A percentile compares a stretch with the other conserved stretches of the same genome.
phyloP scores from a whole-genome alignment of 2,113 vertebrate species.

The Meles meles region DNA sequence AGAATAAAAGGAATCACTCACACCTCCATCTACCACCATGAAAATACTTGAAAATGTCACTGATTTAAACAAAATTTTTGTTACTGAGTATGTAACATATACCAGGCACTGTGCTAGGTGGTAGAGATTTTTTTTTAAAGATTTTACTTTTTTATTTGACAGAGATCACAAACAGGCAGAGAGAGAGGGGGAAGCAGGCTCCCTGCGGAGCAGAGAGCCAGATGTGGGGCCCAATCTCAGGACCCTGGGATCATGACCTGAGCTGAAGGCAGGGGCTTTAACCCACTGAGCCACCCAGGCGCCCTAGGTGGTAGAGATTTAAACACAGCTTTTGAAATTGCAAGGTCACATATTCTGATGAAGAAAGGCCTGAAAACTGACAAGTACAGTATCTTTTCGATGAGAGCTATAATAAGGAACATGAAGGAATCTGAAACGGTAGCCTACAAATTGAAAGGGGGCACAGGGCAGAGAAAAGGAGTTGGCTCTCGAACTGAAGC shows the following conservation, averaged over 20 bases:
- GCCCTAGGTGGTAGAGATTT: background rate
- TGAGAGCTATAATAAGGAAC: background rate
- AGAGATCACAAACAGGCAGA: no score
- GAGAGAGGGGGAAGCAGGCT: no score
- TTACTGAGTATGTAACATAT: background rate
- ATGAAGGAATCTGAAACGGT: background rate
- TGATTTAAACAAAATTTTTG: background rate
- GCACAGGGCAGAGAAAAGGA: background rate
- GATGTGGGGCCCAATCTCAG: no score
- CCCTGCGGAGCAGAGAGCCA: no score
- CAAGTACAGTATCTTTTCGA: background rate
- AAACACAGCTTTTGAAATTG: background rate
- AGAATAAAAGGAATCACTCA: background rate
- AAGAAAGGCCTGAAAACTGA: background rate
- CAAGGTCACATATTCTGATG: background rate
- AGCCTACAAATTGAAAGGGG: background rate
- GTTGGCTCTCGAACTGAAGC: background rate
- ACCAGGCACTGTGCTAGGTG: background rate
- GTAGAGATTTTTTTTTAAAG: background rate
- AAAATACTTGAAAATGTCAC: conserved; percentile 9
- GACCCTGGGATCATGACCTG: no score
- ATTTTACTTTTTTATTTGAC: no score
- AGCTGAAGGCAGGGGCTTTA: no score
- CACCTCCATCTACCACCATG: background rate
- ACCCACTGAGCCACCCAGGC: no score